Conservation (phyloP, 2,888 invertebrate genomes). For the Rhaphigaster nebulosa region DNA sequence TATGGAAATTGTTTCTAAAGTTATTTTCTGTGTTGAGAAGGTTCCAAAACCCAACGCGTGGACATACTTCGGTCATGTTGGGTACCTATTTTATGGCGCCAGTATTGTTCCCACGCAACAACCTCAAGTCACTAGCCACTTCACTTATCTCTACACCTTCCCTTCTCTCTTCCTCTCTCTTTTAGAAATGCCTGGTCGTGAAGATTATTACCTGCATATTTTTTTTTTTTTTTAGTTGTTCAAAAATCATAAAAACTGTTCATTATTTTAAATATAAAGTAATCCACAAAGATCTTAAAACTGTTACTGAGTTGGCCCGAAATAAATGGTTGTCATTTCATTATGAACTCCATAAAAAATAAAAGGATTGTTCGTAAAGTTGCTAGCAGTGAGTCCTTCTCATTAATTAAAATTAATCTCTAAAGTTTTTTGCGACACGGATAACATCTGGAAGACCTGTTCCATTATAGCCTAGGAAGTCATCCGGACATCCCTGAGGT, state of each 20-base stretch:
- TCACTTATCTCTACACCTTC: conserved; percentile 14
- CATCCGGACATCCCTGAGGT: not conserved
- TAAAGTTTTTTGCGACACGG: too few relatives aligned
- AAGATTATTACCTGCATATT: not conserved
- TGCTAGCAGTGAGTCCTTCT: too few relatives aligned
- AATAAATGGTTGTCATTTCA: too few relatives aligned
- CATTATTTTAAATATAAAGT: too few relatives aligned
- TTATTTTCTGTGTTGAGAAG: not conserved
- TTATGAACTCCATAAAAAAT: too few relatives aligned
- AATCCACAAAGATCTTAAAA: too few relatives aligned
- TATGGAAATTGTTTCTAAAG: too few relatives aligned
- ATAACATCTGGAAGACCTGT: not conserved
- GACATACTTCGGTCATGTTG: not conserved
- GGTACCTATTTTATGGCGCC: not conserved
- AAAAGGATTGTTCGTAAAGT: too few relatives aligned
- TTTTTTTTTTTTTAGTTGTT: too few relatives aligned
- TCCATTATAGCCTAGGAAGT: not conserved
- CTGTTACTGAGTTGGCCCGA: too few relatives aligned
- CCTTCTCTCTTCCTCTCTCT: not conserved
- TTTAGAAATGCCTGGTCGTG: not conserved
- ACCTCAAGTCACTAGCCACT: not conserved
- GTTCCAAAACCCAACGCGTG: not conserved
- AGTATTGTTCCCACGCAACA: conserved; percentile 14
- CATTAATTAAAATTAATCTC: too few relatives aligned
- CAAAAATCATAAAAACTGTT: too few relatives aligned